Evolutionary conservation across 2,113 vertebrate species (phyloP).

Genomic region (Aptenodytes forsteri): DNA sequence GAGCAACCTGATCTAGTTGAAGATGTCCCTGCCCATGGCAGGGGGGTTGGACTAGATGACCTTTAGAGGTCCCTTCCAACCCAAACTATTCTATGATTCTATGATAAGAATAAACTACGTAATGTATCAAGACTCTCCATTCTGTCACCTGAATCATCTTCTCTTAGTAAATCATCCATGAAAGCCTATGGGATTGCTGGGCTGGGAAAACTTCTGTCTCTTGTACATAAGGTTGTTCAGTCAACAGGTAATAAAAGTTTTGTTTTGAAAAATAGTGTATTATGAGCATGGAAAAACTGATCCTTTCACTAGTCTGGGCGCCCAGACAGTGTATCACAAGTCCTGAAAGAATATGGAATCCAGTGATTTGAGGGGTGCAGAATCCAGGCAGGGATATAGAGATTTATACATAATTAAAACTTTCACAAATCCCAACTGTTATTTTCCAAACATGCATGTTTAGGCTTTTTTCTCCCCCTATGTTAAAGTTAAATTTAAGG

Average conservation of each 20-base stretch:
- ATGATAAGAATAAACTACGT: neutral
- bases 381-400: neutral
- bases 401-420: neutral
- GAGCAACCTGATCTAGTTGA: no score
- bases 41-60: no score
- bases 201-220: neutral
- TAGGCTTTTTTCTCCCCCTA: neutral
- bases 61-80: no score
- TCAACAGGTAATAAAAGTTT: neutral
- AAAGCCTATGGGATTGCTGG: neutral
- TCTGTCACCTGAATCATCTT: neutral
- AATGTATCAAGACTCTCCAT: neutral
- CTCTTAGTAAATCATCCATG: neutral
- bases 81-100: no score
- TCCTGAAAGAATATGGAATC: neutral
- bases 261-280: neutral
- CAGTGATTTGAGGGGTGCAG: neutral
- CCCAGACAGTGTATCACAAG: neutral
- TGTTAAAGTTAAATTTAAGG: neutral
- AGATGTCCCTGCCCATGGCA: no score
- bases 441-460: neutral
- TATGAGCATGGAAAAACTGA: neutral
- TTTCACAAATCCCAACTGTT: neutral
- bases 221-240: neutral
- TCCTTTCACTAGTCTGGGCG: neutral